These are phyloP conservation scores for Eubasilissa regina DNA, from an alignment of 1,140 invertebrate species.

Conservation along the genomic window DNA sequence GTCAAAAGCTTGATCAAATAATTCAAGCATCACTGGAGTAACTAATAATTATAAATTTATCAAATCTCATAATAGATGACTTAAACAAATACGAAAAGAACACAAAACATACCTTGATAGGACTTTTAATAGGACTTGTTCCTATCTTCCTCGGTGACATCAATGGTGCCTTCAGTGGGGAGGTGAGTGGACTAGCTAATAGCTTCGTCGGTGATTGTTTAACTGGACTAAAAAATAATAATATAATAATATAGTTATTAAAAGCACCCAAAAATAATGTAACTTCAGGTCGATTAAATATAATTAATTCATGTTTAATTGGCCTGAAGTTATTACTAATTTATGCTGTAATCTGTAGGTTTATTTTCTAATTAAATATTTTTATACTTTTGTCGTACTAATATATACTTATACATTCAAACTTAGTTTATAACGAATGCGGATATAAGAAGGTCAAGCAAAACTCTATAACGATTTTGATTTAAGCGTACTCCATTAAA, in stretches of 20 bases:
- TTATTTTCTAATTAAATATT: background rate
- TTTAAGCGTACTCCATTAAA: too few species aligned
- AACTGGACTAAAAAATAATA: slow-evolving; percentile 72
- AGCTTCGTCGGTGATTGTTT: slow-evolving; percentile 70
- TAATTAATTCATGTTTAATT: too few species aligned
- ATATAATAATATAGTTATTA: background rate
- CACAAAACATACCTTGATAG: slow-evolving; percentile 64
- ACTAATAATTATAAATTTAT: too few species aligned
- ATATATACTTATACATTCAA: too few species aligned
- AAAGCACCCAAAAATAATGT: background rate
- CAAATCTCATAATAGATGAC: too few species aligned
- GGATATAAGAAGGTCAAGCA: too few species aligned
- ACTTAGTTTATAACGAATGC: too few species aligned
- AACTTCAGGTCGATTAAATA: background rate
- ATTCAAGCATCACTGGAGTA: too few species aligned
- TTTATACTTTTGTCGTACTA: background rate
- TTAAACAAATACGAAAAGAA: too few species aligned
- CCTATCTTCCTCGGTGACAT: slow-evolving; percentile 73
- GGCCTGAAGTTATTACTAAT: background rate
- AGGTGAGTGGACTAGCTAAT: slow-evolving; percentile 61
- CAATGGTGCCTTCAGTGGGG: slow-evolving; percentile 62
- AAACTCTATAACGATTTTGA: too few species aligned
- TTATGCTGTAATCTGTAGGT: background rate
- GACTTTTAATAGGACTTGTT: slow-evolving; percentile 76
- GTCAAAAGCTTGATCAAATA: too few species aligned